Percentiles rank a stretch among this genome's conserved stretches.
These are phyloP conservation scores for Marronus borbonicus DNA, from an alignment of 2,888 invertebrate genomes.

Conservation along the genomic window DNA sequence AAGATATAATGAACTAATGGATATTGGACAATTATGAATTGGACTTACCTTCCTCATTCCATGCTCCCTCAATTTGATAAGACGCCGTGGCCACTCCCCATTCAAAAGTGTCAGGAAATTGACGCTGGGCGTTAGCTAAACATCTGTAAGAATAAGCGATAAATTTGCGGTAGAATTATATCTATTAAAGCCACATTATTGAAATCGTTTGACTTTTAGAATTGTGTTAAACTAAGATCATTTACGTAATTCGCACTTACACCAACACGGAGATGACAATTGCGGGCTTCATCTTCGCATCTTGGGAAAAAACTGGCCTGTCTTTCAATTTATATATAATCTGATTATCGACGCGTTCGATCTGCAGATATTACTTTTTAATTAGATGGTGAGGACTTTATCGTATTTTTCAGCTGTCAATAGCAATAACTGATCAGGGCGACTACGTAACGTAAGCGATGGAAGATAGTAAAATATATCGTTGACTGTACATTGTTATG, in stretches of 20 bases:
- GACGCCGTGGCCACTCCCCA: conserved; percentile 66
- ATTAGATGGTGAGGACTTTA: conserved; percentile 1
- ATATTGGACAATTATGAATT: not conserved
- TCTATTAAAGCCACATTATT: not conserved
- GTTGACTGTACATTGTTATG: too few species aligned
- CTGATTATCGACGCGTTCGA: not conserved
- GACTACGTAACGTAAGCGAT: not conserved
- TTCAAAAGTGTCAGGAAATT: conserved; percentile 62
- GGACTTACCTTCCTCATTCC: conserved; percentile 57
- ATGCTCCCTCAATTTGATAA: conserved; percentile 62
- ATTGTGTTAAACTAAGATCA: not conserved
- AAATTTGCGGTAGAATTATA: too few species aligned
- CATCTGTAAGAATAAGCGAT: not conserved
- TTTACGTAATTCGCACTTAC: not conserved
- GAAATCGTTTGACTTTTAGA: too few species aligned
- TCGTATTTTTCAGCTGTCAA: conserved; percentile 2
- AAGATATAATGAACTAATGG: not conserved
- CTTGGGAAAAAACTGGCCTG: not conserved
- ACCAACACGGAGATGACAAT: not conserved
- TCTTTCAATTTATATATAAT: conserved; percentile 11
- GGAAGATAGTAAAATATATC: not conserved
- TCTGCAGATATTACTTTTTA: conserved; percentile 3
- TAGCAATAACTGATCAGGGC: not conserved
- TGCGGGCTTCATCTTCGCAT: not conserved
- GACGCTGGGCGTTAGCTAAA: not conserved